phyloP scores from a whole-genome alignment of 2,888 invertebrate genomes.

The Drosophila setosimentum region DNA sequence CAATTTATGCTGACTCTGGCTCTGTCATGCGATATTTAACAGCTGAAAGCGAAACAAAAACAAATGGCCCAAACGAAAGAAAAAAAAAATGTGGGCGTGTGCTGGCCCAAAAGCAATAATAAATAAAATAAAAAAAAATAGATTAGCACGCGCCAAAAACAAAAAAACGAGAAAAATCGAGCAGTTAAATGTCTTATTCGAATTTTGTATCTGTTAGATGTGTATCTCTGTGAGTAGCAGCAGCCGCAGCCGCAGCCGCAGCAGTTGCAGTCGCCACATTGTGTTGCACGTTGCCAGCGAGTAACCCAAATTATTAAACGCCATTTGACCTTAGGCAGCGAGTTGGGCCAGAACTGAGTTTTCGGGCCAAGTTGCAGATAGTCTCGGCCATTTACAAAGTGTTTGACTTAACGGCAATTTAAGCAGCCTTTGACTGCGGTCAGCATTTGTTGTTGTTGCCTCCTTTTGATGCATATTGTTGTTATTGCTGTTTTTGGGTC shows the following conservation, averaged over 20 bases:
- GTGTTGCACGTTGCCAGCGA: conserved; percentile 32
- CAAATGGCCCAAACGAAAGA: not conserved
- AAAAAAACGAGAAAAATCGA: conserved; percentile 1
- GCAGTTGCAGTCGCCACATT: conserved; percentile 10
- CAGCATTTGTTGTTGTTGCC: conserved; percentile 37
- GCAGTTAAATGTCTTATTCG: conserved; percentile 69
- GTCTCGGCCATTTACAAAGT: conserved; percentile 59
- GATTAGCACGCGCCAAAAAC: conserved; percentile 75
- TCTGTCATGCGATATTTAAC: conserved; percentile 36
- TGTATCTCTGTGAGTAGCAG: conserved; percentile 50
- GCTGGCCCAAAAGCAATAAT: conserved; percentile 34
- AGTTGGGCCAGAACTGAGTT: conserved; percentile 15
- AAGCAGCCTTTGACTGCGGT: conserved; percentile 66
- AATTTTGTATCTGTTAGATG: conserved; percentile 65
- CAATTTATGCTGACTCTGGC: conserved; percentile 18
- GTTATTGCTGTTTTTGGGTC: conserved; percentile 22
- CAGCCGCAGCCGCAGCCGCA: conserved; percentile 18
- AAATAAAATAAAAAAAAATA: conserved; percentile 20
- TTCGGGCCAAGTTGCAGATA: conserved; percentile 1
- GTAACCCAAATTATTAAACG: conserved; percentile 78
- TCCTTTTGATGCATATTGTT: conserved; percentile 2
- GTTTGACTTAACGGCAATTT: conserved; percentile 68
- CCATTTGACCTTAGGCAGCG: conserved; percentile 78
- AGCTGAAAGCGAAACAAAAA: conserved; percentile 13
- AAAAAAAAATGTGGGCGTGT: conserved; percentile 46